A percentile compares a stretch with the other conserved stretches of the same genome.
phyloP scores from a whole-genome alignment of 1,140 invertebrate species.

The Drosophila pectinifera region DNA sequence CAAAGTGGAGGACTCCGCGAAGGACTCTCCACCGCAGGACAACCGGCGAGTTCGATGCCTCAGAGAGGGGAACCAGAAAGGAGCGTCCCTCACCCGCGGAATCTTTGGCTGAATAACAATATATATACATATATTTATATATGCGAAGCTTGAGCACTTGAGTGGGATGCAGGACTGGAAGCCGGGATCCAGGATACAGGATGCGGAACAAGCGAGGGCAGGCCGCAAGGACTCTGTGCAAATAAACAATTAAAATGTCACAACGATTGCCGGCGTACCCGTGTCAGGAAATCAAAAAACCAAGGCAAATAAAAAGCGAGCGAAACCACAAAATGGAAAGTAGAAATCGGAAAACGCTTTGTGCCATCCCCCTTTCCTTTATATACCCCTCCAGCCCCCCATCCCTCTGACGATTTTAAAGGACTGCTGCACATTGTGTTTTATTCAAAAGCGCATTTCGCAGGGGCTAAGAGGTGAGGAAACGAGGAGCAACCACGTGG shows the following conservation, averaged over 20 bases:
- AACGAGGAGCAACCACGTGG: constrained; percentile 63
- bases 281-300: constrained; percentile 82
- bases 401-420: constrained; percentile 31
- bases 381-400: too few species aligned
- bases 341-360: constrained; percentile 70
- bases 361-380: constrained; percentile 39
- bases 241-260: constrained; percentile 85
- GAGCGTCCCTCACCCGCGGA: constrained; percentile 65
- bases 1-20: constrained; percentile 45
- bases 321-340: constrained; percentile 48
- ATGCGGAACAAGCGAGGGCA: constrained; percentile 40
- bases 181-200: constrained; percentile 30
- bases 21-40: constrained; percentile 43
- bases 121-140: constrained; percentile 61
- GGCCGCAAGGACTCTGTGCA: constrained; percentile 67
- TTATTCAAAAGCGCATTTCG: constrained; percentile 78
- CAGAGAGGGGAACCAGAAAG: constrained; percentile 16
- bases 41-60: constrained; percentile 29
- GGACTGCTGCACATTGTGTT: constrained; percentile 70
- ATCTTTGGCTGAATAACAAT: constrained; percentile 60
- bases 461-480: constrained; percentile 11
- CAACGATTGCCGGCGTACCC: constrained; percentile 79
- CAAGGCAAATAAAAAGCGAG: constrained; percentile 46
- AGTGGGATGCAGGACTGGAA: constrained; percentile 34
- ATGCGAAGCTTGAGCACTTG: constrained; percentile 47